Percentiles rank a stretch among this genome's conserved stretches.
phyloP scores from a whole-genome alignment of 2,888 invertebrate species.

The Lycia hirtaria region DNA sequence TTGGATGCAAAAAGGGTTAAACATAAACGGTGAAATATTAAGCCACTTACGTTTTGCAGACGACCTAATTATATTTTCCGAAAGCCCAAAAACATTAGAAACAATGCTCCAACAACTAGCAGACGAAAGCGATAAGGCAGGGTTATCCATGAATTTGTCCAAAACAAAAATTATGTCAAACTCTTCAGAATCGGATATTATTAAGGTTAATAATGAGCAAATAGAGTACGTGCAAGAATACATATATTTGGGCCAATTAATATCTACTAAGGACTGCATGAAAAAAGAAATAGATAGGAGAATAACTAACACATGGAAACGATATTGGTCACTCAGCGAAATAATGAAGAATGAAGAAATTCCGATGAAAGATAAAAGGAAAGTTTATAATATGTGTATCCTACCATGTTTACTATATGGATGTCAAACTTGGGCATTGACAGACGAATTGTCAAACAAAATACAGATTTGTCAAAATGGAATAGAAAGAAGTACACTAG shows the following conservation, averaged over 20 bases:
- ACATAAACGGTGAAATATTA: not conserved
- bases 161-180: slow-evolving; percentile 33
- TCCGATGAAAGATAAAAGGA: no score
- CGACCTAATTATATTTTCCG: slow-evolving; percentile 16
- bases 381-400: slow-evolving; percentile 25
- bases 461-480: slow-evolving; percentile 8
- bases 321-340: slow-evolving; percentile 29
- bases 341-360: no score
- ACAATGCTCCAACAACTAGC: slow-evolving; percentile 23
- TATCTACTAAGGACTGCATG: slow-evolving; percentile 29
- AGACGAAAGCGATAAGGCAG: slow-evolving; percentile 24
- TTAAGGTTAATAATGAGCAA: slow-evolving; percentile 17
- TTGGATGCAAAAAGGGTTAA: not conserved
- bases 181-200: not conserved
- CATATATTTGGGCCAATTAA: slow-evolving; percentile 30
- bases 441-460: slow-evolving; percentile 8
- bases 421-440: slow-evolving; percentile 27
- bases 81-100: slow-evolving; percentile 17
- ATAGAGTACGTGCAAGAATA: slow-evolving; percentile 35
- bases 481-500: slow-evolving; percentile 8
- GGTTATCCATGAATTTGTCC: slow-evolving; percentile 23
- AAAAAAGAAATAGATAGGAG: slow-evolving; percentile 30
- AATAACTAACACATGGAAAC: slow-evolving; percentile 30
- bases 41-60: no score
- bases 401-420: slow-evolving; percentile 26